phyloP scores from a whole-genome alignment of 1,140 invertebrate species.

The Agraylea sexmaculata region DNA sequence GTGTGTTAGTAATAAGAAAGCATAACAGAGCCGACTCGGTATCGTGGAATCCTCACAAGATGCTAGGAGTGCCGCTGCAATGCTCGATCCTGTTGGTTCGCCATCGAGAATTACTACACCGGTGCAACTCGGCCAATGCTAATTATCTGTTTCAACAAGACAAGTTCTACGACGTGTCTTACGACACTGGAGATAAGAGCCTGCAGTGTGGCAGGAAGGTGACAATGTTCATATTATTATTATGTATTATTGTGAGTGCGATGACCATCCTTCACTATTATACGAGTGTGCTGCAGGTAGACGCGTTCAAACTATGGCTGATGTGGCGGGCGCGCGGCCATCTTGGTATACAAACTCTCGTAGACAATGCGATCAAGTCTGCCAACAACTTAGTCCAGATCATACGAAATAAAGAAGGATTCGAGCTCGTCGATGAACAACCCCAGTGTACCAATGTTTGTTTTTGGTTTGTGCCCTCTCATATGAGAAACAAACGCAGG shows the following conservation, averaged over 20 bases:
- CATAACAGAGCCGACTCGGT: conserved; percentile 54
- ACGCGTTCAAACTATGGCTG: conserved; percentile 87
- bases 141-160: conserved; percentile 86
- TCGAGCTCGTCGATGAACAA: conserved; percentile 47
- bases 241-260: neutral
- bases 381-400: conserved; percentile 44
- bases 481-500: conserved; percentile 51
- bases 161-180: conserved; percentile 83
- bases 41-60: conserved; percentile 90
- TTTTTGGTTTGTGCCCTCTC: conserved; percentile 83
- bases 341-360: conserved; percentile 39
- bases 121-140: conserved; percentile 66
- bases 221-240: conserved; percentile 9
- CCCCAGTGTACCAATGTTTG: conserved; percentile 74
- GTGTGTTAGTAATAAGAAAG: no score
- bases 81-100: conserved; percentile 71
- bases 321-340: conserved; percentile 78
- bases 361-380: conserved; percentile 53
- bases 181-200: conserved; percentile 88
- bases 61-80: conserved; percentile 78
- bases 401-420: conserved; percentile 41
- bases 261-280: no score
- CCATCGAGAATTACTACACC: conserved; percentile 51
- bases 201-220: conserved; percentile 86
- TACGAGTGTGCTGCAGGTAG: conserved; percentile 44